phyloP scores from a whole-genome alignment of 2,113 vertebrate genomes.

The Tinamus guttatus region DNA sequence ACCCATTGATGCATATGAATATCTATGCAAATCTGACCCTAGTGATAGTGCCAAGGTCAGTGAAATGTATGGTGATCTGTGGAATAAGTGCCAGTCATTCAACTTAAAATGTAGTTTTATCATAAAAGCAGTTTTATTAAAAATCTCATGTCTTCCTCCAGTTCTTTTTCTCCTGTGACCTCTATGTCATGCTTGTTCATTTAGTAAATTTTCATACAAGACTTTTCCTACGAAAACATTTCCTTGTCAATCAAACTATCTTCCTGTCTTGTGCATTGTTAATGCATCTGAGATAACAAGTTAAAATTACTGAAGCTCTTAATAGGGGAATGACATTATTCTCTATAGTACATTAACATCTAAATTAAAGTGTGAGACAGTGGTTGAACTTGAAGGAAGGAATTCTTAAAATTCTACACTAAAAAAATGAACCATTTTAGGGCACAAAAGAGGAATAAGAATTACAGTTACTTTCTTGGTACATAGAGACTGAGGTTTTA shows the following conservation, averaged over 20 bases:
- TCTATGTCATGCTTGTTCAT: background rate
- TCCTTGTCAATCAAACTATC: background rate
- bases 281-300: background rate
- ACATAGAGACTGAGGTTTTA: background rate
- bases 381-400: background rate
- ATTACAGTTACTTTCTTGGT: background rate
- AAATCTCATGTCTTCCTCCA: background rate
- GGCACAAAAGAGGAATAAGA: background rate
- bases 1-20: constrained; percentile 37
- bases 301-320: background rate
- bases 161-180: background rate
- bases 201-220: background rate
- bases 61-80: constrained; percentile 19
- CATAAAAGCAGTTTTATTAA: constrained; percentile 22
- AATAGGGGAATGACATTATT: background rate
- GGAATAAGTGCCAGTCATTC: constrained; percentile 50
- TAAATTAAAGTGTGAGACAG: background rate
- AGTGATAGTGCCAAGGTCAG: constrained; percentile 16
- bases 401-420: background rate
- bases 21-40: constrained; percentile 18
- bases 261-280: background rate
- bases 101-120: constrained; percentile 39
- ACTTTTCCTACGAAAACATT: background rate
- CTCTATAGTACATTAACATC: background rate
- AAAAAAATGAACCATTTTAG: background rate